Evolutionary conservation across 2,113 vertebrate species (phyloP), one percentile per base, ranked within the genome.

Genomic region (Seriola quinqueradiata): DNA sequence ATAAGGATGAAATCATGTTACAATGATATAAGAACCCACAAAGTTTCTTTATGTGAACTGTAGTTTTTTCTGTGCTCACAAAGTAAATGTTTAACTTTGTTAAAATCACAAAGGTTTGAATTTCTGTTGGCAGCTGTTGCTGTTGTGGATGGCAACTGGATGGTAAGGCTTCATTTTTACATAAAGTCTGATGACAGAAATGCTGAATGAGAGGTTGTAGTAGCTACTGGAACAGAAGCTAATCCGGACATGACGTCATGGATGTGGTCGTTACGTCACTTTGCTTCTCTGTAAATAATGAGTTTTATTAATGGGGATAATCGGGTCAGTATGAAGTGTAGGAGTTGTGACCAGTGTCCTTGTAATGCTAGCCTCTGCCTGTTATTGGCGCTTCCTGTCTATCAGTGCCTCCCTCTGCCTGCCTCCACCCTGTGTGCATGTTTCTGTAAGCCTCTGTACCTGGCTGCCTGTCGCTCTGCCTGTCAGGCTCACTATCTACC

Each of bases 381-480:
- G 64, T 61, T 68, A 17, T 36, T 34, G 46, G 38, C 68, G 67
- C 67, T 40, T 13, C 52, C 75, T 54, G 65, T 58, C 72, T 7
- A 16, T 70, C 69, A 32, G 21, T 46, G 73, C 93, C 70, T 84
- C 64, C 50, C 78, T 58, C 59, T 1, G 55, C 66, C 68, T 70
- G 70, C 80, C 80, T 70, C 59, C 83, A 25, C 77, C 91, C 89
- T 80, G 86, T 92, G 87, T 88, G 86, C 63, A 88, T 92, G 90
- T 68, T 14, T 68, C 86, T 75, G 52, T 78, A 77, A 87, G 84
- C 89, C 93, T 82, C 79, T 83, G 91, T 68, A 91, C 90, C 85
- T 88, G 82, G 81, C 91, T 92, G 90, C 85, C 93, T 92, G 91
- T 95, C 88, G 79, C 71, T 86, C 89, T 71, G 89, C 85, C 89